A percentile compares a stretch with the other conserved stretches of the same genome.
These are phyloP conservation scores for Tychaedon coryphoeus DNA, from an alignment of 2,113 vertebrate genomes.

Conservation along the genomic window DNA sequence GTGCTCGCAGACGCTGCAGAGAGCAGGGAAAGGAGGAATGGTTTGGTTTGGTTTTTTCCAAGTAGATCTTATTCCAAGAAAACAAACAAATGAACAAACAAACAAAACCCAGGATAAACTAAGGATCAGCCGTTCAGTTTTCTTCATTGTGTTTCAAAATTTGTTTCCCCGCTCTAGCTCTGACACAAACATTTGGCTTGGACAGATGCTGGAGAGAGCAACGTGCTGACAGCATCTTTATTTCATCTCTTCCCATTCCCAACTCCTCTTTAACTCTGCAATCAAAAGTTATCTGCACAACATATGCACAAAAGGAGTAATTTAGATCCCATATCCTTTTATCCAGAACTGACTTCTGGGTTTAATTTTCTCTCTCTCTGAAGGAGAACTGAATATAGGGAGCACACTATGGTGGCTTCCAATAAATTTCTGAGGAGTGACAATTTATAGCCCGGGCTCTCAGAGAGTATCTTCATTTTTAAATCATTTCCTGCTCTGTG, in stretches of 20 bases:
- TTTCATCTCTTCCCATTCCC: background rate
- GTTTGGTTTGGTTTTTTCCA: background rate
- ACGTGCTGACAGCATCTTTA: background rate
- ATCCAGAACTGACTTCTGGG: background rate
- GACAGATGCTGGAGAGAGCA: background rate
- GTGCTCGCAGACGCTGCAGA: constrained; percentile 85
- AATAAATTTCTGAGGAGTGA: background rate
- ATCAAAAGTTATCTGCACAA: background rate
- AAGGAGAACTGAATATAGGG: background rate
- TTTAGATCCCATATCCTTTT: background rate
- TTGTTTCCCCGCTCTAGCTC: background rate
- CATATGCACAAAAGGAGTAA: background rate
- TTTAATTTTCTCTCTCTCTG: background rate
- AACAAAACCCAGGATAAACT: background rate
- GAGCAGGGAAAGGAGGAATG: background rate
- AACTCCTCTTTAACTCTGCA: background rate
- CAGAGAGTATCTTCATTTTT: background rate
- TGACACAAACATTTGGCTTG: accelerated
- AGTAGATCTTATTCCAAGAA: background rate
- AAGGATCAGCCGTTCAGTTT: background rate
- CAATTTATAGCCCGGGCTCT: background rate
- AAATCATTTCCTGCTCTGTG: background rate
- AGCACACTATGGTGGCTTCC: background rate
- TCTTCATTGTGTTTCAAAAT: background rate
- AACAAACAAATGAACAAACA: too few relatives aligned